Conservation (phyloP, 2,113 vertebrate species). For the Ophthalmotilapia sp. region DNA sequence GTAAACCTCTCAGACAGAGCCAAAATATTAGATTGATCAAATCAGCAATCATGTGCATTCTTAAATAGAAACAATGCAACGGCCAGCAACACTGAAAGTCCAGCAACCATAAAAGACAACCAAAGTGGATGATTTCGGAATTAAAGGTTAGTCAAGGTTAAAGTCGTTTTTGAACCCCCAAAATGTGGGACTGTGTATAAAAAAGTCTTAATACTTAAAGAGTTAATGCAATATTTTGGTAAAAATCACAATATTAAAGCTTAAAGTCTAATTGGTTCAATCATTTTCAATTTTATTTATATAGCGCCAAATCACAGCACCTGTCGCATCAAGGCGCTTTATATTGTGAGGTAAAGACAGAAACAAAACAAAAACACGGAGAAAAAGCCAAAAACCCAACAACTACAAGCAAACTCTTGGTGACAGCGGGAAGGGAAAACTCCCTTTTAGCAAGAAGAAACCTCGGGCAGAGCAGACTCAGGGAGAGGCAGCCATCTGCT, state of each 20-base stretch:
- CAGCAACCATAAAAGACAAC: background rate
- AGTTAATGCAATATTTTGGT: background rate
- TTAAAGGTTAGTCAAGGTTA: background rate
- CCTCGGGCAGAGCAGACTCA: rapidly evolving
- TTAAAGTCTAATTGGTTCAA: background rate
- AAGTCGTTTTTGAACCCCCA: background rate
- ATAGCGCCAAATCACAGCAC: background rate
- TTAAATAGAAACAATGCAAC: background rate
- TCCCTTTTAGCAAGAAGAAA: background rate
- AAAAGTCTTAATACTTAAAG: background rate
- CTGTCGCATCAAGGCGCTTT: rapidly evolving
- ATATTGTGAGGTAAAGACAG: rapidly evolving
- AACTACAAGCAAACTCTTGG: background rate
- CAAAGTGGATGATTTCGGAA: background rate
- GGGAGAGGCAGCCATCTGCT: background rate
- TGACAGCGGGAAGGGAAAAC: background rate
- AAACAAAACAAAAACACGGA: background rate
- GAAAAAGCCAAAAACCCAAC: background rate
- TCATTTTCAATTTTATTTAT: background rate
- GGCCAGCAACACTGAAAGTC: rapidly evolving
- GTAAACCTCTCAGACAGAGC: background rate
- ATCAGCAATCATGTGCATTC: background rate
- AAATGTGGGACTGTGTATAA: rapidly evolving
- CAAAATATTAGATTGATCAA: background rate
- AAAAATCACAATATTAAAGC: background rate